Evolutionary conservation across 2,888 invertebrate genomes (phyloP).

Genomic region (Meiosimyza platycephala): DNA sequence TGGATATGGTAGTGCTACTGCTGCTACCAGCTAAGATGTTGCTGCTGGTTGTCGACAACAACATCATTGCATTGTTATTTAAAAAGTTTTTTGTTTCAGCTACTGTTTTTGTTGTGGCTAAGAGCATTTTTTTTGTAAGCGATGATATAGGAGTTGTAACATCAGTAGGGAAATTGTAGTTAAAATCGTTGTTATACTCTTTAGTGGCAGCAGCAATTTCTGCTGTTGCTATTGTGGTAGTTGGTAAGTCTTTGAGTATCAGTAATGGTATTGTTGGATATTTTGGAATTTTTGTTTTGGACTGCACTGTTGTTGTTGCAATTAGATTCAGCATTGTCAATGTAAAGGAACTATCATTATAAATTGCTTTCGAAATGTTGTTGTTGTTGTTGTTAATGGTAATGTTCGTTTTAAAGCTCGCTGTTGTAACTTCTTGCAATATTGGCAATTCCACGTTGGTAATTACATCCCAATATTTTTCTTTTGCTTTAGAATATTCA

Average conservation of each 20-base stretch:
- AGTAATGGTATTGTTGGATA: no score
- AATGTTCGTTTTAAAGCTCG: neutral
- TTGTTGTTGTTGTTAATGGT: no score
- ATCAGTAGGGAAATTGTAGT: neutral
- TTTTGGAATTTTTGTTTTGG: no score
- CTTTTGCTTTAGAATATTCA: neutral
- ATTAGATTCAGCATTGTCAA: no score
- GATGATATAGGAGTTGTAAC: neutral
- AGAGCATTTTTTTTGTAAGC: neutral
- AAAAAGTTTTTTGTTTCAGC: neutral
- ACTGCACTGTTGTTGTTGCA: no score
- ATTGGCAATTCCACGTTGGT: no score
- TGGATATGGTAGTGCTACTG: slow-evolving; percentile 37
- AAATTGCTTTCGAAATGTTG: neutral
- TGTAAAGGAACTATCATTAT: no score
- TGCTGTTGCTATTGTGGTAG: neutral
- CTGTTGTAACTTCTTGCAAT: no score
- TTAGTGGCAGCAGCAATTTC: neutral
- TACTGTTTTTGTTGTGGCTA: neutral
- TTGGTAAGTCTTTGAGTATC: no score
- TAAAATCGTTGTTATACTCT: neutral
- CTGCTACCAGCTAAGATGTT: slow-evolving; percentile 17
- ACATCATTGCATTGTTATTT: neutral
- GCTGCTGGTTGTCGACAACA: slow-evolving; percentile 36
- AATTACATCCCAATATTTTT: neutral